These are phyloP conservation scores for Pseudochirops corinnae DNA, from an alignment of 2,797 vertebrate genomes.

Conservation along the genomic window DNA sequence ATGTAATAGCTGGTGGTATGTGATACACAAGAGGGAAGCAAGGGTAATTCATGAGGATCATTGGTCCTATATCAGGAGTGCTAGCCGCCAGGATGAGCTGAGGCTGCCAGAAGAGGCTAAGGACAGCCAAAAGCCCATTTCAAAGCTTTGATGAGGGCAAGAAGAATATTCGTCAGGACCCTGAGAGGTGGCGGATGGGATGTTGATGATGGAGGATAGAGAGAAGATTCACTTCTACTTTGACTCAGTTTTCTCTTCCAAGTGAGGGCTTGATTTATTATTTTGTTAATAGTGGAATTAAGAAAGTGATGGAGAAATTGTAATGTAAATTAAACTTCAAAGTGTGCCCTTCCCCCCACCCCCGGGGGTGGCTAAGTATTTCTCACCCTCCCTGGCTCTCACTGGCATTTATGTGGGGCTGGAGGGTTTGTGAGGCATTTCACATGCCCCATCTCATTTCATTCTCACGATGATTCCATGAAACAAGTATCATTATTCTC, in stretches of 20 bases:
- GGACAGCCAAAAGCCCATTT: no score
- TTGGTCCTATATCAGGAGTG: background rate
- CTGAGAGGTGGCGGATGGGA: background rate
- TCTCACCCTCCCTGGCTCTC: background rate
- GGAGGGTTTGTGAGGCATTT: background rate
- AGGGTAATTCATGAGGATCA: background rate
- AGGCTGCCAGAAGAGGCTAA: background rate
- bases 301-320: background rate
- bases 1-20: no score
- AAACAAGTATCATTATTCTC: background rate
- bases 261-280: no score
- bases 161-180: background rate
- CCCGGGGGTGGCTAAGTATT: background rate
- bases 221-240: background rate
- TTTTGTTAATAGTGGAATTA: background rate
- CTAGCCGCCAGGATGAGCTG: background rate
- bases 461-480: background rate
- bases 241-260: background rate
- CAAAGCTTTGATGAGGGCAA: background rate
- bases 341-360: background rate
- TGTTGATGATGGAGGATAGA: background rate
- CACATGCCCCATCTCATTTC: background rate
- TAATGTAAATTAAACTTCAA: background rate
- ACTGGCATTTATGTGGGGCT: background rate
- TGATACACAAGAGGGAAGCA: background rate